Base-by-base conservation (phyloP, 2,888 invertebrate species). In the Bursaphelenchus okinawaensis region DNA sequence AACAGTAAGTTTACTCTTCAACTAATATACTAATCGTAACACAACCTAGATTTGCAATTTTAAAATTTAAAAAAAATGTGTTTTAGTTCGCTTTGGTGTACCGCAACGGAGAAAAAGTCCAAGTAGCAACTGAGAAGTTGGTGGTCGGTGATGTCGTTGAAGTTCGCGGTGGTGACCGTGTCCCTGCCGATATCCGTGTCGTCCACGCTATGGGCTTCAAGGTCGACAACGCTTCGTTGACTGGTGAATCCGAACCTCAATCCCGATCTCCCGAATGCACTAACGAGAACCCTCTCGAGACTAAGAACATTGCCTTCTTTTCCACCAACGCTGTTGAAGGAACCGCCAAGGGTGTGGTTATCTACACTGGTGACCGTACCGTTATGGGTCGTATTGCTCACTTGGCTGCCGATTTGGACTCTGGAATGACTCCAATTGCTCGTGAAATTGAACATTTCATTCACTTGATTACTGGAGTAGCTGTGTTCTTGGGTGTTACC, bases 111-210 rank as follows among this genome's bases (percentile, higher is more conserved):
- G 80, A 84, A 63, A 85, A 84, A 69, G 59, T 81, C 61, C 84
- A 84, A 58, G 73, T 87, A n/a, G 82, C 82, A 52, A 85, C 86
- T 23, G 85, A 87, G 73, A 93, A 94, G 83, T 87, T 98, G 79
- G 93, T 94, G 65, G 87, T 95, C 79, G 96, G 96, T 71, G 96
- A 96, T 85, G 89, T 96, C 74, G 93, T 96, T 82, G 94, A 96
- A 85, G 93, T 96, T 68, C 95, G 95, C 86, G 95, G 95, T 85
- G 96, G 96, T 81, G 96, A 98, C 86, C 88, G 95, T 80, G 91
- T 96, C 82, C 96, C 96, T 54, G 96, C 96, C 80, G 96, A 98
- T 85, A 88, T 98, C 82, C 89, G 96, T 79, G 89, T 98, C 82
- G 90, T 96, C 83, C 90, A 91, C 84, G 89, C 92, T 40, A 90